Conservation (phyloP, 2,797 vertebrate genomes). For the Anguilla marmorata region DNA sequence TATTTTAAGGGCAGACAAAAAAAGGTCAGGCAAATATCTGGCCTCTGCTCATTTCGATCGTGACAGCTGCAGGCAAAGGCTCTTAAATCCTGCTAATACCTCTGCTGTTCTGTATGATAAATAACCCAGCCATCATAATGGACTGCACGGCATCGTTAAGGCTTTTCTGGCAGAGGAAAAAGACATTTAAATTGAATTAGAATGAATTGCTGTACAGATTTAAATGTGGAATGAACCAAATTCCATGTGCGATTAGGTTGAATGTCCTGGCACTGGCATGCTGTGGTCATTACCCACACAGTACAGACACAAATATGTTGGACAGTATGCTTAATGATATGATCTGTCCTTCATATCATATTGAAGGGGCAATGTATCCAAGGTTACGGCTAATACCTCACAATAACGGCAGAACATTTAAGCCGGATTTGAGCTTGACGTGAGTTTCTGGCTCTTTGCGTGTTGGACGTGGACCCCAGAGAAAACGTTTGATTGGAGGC, state of each 20-base stretch:
- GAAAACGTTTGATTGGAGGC: too few species aligned
- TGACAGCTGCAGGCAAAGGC: constrained; percentile 31
- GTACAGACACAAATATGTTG: neutral
- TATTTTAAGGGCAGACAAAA: constrained; percentile 33
- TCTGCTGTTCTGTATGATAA: neutral
- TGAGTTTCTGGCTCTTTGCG: too few species aligned
- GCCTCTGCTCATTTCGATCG: constrained; percentile 3
- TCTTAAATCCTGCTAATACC: neutral
- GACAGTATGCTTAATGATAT: neutral
- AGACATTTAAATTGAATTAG: neutral
- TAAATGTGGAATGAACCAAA: neutral
- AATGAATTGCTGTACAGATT: neutral
- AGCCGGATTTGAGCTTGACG: too few species aligned
- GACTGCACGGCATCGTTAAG: neutral
- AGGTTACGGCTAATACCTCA: too few species aligned
- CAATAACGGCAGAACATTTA: too few species aligned
- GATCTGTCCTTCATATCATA: too few species aligned
- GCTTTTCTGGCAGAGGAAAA: neutral
- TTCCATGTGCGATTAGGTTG: neutral
- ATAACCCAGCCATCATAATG: neutral
- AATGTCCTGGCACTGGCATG: neutral
- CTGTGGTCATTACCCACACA: neutral
- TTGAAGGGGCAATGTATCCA: too few species aligned
- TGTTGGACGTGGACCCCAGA: too few species aligned
- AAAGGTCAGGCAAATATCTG: constrained; percentile 37